These are phyloP conservation scores for Lycia hirtaria DNA, from an alignment of 2,888 invertebrate genomes.

Conservation along the genomic window DNA sequence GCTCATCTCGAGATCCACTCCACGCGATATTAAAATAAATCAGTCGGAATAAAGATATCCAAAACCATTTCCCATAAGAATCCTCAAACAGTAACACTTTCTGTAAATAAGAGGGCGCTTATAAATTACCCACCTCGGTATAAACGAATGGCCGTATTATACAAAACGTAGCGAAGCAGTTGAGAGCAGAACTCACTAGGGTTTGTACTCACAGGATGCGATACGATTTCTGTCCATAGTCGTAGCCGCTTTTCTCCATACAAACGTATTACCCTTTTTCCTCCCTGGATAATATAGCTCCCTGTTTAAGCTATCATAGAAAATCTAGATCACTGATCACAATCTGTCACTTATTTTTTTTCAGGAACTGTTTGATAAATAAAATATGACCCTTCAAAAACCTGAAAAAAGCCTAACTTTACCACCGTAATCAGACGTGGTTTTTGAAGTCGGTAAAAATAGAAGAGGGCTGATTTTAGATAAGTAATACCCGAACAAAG, in stretches of 20 bases:
- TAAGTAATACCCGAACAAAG: too few species aligned
- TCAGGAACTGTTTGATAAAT: too few species aligned
- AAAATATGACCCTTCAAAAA: too few species aligned
- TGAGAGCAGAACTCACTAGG: constrained; percentile 49
- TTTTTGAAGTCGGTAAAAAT: too few species aligned
- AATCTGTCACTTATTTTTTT: too few species aligned
- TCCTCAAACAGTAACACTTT: constrained; percentile 42
- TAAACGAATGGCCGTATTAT: constrained; percentile 63
- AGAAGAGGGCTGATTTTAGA: too few species aligned
- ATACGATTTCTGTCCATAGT: background rate
- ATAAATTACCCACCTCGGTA: constrained; percentile 54
- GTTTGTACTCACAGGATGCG: constrained; percentile 8
- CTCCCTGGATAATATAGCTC: too few species aligned
- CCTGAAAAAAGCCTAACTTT: too few species aligned
- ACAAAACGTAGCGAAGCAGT: constrained; percentile 57
- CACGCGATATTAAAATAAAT: constrained; percentile 23
- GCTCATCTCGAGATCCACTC: background rate
- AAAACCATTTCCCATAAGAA: constrained; percentile 35
- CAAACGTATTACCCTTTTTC: too few species aligned
- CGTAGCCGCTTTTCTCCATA: background rate
- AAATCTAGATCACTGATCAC: too few species aligned
- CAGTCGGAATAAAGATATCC: constrained; percentile 28
- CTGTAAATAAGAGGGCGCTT: constrained; percentile 44
- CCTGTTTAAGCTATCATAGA: too few species aligned
- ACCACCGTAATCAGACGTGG: too few species aligned